Evolutionary conservation across 2,113 vertebrate species (phyloP).

Genomic region (Phyllostomus hastatus): DNA sequence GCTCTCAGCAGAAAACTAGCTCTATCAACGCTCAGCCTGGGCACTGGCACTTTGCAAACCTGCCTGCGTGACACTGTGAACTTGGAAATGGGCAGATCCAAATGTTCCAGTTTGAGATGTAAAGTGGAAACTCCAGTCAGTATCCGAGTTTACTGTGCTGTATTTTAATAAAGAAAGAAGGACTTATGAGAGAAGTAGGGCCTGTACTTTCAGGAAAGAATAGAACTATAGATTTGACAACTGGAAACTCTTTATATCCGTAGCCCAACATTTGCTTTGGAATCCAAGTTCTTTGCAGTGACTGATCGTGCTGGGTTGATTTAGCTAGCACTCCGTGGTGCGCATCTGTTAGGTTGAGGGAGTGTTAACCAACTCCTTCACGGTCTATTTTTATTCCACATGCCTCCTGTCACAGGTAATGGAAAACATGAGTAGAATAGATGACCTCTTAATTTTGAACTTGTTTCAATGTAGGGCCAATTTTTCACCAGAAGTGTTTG

Average conservation of each 20-base stretch:
- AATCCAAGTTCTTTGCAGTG: neutral
- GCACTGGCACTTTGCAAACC: conserved; percentile 66
- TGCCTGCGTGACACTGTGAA: conserved; percentile 33
- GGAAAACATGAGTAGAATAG: neutral
- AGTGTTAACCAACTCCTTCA: neutral
- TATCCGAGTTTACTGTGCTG: conserved; percentile 28
- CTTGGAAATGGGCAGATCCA: conserved; percentile 1
- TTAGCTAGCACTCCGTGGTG: neutral
- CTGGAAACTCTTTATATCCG: neutral
- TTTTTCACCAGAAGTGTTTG: conserved; percentile 4
- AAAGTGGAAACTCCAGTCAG: neutral
- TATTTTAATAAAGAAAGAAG: conserved; percentile 11
- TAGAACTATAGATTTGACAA: neutral
- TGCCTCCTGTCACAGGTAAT: neutral
- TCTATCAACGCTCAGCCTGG: conserved; percentile 64
- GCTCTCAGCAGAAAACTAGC: conserved; percentile 75
- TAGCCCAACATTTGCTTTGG: neutral
- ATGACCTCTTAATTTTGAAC: neutral
- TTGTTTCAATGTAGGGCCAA: neutral
- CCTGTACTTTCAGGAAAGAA: neutral
- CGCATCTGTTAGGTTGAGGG: neutral
- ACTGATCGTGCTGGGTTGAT: neutral
- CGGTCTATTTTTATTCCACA: neutral
- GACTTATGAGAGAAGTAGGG: neutral
- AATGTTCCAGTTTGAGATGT: conserved; percentile 33